Percentiles rank a stretch among this genome's conserved stretches.
Evolutionary conservation across 2,113 vertebrate species (phyloP).

Genomic region (Pogonocichla stellata): DNA sequence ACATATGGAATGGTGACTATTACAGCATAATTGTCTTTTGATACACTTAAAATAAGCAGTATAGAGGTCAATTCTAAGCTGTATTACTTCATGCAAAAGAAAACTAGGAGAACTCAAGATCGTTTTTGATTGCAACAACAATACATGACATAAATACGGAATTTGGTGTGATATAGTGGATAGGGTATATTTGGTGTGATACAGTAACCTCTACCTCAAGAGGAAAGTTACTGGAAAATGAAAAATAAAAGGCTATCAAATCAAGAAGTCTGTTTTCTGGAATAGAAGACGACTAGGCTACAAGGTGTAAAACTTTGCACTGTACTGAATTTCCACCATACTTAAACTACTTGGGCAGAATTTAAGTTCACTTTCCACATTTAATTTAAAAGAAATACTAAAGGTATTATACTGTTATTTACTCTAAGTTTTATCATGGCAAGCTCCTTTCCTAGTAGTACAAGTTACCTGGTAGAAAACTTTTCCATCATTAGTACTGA

Average conservation of each 20-base stretch:
- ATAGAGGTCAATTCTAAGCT: not conserved
- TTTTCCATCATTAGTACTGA: not conserved
- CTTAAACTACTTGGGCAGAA: not conserved
- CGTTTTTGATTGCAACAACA: not conserved
- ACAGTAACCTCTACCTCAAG: not conserved
- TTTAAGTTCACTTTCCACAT: not conserved
- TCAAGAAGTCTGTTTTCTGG: not conserved
- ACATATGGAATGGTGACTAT: not conserved
- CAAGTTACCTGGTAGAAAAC: not conserved
- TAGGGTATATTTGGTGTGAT: too few relatives aligned
- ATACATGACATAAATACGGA: not conserved
- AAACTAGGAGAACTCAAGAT: not conserved
- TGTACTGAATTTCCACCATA: not conserved
- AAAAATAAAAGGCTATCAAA: not conserved
- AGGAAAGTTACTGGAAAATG: not conserved
- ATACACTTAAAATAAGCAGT: not conserved
- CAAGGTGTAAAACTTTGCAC: not conserved
- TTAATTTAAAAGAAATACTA: not conserved
- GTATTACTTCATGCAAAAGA: not conserved
- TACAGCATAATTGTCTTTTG: not conserved
- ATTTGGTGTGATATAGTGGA: not conserved
- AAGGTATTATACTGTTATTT: not conserved
- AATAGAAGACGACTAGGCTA: not conserved
- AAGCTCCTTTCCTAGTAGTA: not conserved
- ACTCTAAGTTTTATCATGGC: not conserved